Base-by-base conservation (phyloP, 2,888 invertebrate genomes). In the Agrotis clavis region DNA sequence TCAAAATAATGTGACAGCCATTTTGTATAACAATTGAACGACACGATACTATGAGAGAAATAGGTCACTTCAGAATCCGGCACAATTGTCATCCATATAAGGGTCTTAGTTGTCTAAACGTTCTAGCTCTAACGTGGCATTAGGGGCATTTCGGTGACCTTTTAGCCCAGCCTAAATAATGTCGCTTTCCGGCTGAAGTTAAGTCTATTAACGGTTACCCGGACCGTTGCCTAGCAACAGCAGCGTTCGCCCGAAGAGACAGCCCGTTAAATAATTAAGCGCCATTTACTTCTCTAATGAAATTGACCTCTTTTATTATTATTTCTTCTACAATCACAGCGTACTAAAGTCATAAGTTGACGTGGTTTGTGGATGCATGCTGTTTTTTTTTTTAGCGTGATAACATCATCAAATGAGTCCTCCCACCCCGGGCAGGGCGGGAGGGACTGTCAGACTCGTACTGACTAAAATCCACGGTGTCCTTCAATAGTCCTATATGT, bases 191-290 rank as follows among this genome's bases (percentile, higher is more conserved):
- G 18, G 25, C 30, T 77, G 21, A 69, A 63, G 21, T 69, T 56
- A 76, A 73, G 62, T 80, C 54, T 74, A 77, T 77, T 77, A 64
- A 65, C 81, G 68, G 76, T 67, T 74, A 65, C 67, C 60, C 63
- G 35, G 53, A 21, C 25, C 25, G 57, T 71, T 45, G 61, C 77
- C 41, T 67, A 71, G 67, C 77, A 77, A 79, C 67, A 64, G 25
- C 21, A 67, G 57, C 30, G 48, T 51, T 66, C 21, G 21, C 50
- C 41, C 61, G 30, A 61, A 76, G 61, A 77, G 53, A 60, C 57
- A 45, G 67, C 9, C 50, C 64, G 65, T 77, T 79, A 82, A 77
- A 82, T 79, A 81, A 82, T 77, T 65, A 81, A 66, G 61, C 19
- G 19, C 25, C 71, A 67, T 67, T 77, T 67, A 77, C 57, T 71